These are phyloP conservation scores for Pandemis heparana DNA, from an alignment of 2,888 invertebrate species.

Conservation along the genomic window DNA sequence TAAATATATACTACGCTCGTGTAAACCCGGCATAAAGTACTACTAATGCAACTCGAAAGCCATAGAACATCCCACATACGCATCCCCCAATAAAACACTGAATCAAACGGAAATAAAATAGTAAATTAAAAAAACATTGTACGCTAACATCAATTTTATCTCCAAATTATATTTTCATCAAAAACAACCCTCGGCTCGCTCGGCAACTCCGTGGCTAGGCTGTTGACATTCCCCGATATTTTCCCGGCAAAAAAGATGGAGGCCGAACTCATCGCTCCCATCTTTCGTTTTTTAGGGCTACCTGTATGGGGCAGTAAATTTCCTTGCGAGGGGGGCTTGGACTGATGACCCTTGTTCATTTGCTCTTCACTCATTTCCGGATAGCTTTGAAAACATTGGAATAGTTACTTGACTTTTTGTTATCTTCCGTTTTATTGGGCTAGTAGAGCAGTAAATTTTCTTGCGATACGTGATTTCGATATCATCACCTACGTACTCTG, in stretches of 20 bases:
- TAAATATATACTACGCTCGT: background rate
- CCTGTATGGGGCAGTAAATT: slow-evolving; percentile 34
- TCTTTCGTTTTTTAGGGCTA: slow-evolving; percentile 42
- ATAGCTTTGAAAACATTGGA: slow-evolving; percentile 6
- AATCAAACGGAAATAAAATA: slow-evolving; percentile 35
- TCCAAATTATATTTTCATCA: slow-evolving; percentile 42
- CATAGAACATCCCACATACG: background rate
- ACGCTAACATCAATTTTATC: slow-evolving; percentile 36
- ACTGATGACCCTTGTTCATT: slow-evolving; percentile 40
- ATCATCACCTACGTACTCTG: background rate
- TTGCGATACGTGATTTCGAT: slow-evolving; percentile 3
- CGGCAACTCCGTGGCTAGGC: slow-evolving; percentile 18
- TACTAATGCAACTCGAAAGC: background rate
- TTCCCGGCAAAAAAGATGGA: slow-evolving; percentile 40
- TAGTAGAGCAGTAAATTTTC: slow-evolving; percentile 4
- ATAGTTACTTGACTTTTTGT: background rate
- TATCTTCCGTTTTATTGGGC: background rate
- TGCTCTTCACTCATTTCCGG: slow-evolving; percentile 27
- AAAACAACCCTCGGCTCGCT: slow-evolving; percentile 34
- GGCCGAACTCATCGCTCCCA: slow-evolving; percentile 35
- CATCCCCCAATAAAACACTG: slow-evolving; percentile 2
- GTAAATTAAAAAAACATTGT: slow-evolving; percentile 40
- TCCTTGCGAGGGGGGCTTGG: slow-evolving; percentile 9
- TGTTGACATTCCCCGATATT: slow-evolving; percentile 41
- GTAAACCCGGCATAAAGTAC: background rate